These are phyloP conservation scores for rat (Rattus norvegicus) DNA, from an alignment of 2,113 vertebrate genomes.

Conservation along the genomic window GRCr8 NC_086021.1:69155501-69156000, in stretches of 20 bases:
- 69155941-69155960: conserved; percentile 24
- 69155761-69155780: conserved; percentile 48
- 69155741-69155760: conserved; percentile 32
- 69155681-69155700: background rate
- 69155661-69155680: background rate
- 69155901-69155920: background rate
- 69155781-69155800: background rate
- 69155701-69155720: conserved; percentile 44
- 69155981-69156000: conserved; percentile 23
- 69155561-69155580: conserved; percentile 41
- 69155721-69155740: background rate
- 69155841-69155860: conserved; percentile 28
- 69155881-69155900: background rate
- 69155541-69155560: conserved; percentile 52
- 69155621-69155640: background rate
- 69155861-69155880: background rate
- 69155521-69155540: conserved; percentile 62
- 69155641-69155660: background rate
- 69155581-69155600: background rate
- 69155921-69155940: background rate
- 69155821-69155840: conserved; percentile 3
- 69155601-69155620: background rate
- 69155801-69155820: conserved; percentile 1
- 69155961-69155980: background rate
- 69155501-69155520: conserved; percentile 57